Base-by-base conservation (phyloP, 2,113 vertebrate genomes). In the Morone chrysops region DNA sequence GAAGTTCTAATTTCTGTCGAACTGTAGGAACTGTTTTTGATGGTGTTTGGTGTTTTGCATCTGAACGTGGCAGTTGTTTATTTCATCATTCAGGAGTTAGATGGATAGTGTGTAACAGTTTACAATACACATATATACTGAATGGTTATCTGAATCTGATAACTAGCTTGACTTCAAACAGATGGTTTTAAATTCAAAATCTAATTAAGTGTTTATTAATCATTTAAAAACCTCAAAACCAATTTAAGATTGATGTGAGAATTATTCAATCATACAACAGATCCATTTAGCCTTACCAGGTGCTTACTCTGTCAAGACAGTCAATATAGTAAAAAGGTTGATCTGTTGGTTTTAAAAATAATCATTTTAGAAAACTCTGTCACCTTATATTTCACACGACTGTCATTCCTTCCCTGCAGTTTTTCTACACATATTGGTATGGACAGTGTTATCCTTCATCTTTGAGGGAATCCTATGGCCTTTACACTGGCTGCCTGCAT, bases 401-500 rank as follows among this genome's bases (percentile, higher is more conserved):
- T 53, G 57, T 66, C 13, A n/a, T 31, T 62, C 14, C 67, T 73
- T 57, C 31, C 20, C 57, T 78, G n/a, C 43, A 68, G 38, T 82
- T 67, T 22, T 22, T 75, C 68, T 25, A 59, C 50, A 48, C 17
- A n/a, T 25, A 45, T 57, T 0, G 11, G 1, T 72, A 65, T 31
- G 45, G 40, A 71, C 82, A 70, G 57, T 62, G 76, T 75, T 74
- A 68, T 71, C 75, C 61, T 85, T 72, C 43, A 71, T 84, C 78
- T 90, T 81, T 45, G 68, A 88, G 85, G 80, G 81, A 90, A 92
- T 92, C 90, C 83, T 85, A 62, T 57, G 18, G 81, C 63, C 81
- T 73, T 78, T 78, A 67, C 70, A 51, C 61, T 54, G 83, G 88
- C 80, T 86, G 80, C 87, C 78, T 90, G 31, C 31, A 31, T 31